phyloP scores from a whole-genome alignment of 2,888 invertebrate genomes.

The Zootermopsis nevadensis region DNA sequence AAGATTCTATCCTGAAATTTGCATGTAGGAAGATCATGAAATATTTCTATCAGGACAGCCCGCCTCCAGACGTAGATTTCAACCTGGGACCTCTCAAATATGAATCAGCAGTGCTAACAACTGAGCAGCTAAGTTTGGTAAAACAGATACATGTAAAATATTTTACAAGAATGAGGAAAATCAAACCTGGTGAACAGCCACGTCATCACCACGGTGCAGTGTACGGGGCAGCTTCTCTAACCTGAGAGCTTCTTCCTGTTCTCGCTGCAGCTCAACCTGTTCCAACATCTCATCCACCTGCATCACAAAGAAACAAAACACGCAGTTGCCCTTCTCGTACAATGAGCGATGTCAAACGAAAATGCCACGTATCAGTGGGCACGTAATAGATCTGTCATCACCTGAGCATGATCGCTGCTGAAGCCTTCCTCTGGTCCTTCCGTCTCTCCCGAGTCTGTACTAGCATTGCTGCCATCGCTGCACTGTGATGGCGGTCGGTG shows the following conservation, averaged over 20 bases:
- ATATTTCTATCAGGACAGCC: no score
- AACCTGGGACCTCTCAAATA: no score
- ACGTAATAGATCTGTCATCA: not conserved
- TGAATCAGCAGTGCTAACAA: no score
- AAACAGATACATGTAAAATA: no score
- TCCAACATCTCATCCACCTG: slow-evolving; percentile 61
- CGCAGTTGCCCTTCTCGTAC: no score
- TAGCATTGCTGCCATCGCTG: slow-evolving; percentile 51
- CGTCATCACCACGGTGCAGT: slow-evolving; percentile 60
- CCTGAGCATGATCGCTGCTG: slow-evolving; percentile 48
- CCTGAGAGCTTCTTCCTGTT: slow-evolving; percentile 63
- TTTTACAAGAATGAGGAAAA: not conserved
- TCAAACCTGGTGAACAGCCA: slow-evolving; percentile 44
- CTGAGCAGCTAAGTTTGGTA: no score
- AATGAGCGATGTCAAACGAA: no score
- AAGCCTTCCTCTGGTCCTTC: slow-evolving; percentile 77
- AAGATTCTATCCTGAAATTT: no score
- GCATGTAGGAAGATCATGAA: no score
- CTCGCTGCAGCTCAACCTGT: slow-evolving; percentile 58
- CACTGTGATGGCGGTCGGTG: slow-evolving; percentile 43
- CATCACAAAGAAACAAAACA: not conserved
- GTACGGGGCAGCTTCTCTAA: slow-evolving; percentile 70
- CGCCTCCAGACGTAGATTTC: no score
- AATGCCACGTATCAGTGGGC: not conserved
- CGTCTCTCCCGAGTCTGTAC: slow-evolving; percentile 68